Base-by-base conservation (phyloP, 2,797 vertebrate genomes). In the Fistularia tabacaria region DNA sequence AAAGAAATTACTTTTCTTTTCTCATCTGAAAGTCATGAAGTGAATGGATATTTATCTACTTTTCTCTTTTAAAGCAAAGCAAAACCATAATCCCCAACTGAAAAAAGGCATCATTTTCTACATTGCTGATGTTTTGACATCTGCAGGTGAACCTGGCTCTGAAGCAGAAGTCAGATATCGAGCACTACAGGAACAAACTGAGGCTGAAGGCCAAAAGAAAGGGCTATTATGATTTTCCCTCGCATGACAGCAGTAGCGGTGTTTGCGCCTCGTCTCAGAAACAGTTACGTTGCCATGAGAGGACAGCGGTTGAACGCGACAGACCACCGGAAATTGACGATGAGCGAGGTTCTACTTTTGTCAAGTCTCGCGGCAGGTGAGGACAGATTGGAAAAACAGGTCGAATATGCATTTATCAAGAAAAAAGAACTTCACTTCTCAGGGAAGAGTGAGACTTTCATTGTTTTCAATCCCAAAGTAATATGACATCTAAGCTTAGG, bases 91-190 rank as follows among this genome's bases (percentile, higher is more conserved):
- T 10, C 38, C 38, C 45, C 54, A 25, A 12, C 54, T 45, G 46
- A 37, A 54, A 10, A 5, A 56, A 53, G 2, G 51, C 51, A 37
- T 40, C 15, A 61, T 36, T 14, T 6, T 61, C 25, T 25, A 25
- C 25, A 25, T 3, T 25, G 25, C 25, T 25, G 25, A 25, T 5
- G 25, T 25, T 25, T 63, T 62, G 38, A 9, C 42, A 49, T 64
- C 60, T 44, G 53, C 80, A 99, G 97, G 93, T 98, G 73, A 98
- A 92, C 87, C 88, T 98, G 86, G 95, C 95, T 58, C 88, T 98
- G 77, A 99, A 98, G 78, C 97, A 99, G 91, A 98, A 97, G 80
- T 98, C 97, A 0, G 97, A 99, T 82, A 98, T 98, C 6, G 97
- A 99, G 65, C 96, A 99, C 81, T 99, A 98, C 84, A 93, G 95